Conservation (phyloP, 2,113 vertebrate genomes). For the Phyllopteryx taeniolatus region DNA sequence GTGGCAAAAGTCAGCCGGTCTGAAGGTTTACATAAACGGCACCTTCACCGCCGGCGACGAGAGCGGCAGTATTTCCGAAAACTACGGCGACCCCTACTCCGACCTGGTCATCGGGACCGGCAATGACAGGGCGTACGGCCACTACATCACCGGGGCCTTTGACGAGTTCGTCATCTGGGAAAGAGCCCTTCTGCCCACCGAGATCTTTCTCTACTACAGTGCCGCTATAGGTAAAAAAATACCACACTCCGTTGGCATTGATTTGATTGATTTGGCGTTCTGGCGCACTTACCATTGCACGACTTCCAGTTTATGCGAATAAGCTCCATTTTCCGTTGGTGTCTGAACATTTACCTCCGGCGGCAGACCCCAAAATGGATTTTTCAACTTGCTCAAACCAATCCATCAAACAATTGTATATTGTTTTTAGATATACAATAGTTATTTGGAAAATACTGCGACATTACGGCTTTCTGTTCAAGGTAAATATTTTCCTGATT, state of each 20-base stretch:
- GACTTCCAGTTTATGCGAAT: too few species aligned
- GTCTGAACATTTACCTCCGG: too few species aligned
- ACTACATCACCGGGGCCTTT: constrained; percentile 78
- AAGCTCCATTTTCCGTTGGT: too few species aligned
- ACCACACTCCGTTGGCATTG: background rate
- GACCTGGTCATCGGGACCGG: constrained; percentile 76
- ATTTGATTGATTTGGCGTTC: too few species aligned
- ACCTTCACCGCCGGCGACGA: constrained; percentile 76
- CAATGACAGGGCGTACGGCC: constrained; percentile 57
- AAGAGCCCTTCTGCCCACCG: constrained; percentile 75
- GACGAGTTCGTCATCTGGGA: constrained; percentile 98
- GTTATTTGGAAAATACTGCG: too few species aligned
- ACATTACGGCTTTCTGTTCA: too few species aligned
- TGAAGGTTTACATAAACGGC: constrained; percentile 90
- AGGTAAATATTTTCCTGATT: too few species aligned
- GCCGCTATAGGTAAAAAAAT: constrained; percentile 81
- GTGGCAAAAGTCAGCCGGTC: constrained; percentile 81
- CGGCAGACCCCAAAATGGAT: too few species aligned
- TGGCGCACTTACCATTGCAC: too few species aligned
- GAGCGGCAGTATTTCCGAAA: constrained; percentile 67
- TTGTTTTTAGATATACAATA: background rate
- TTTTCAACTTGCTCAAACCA: too few species aligned
- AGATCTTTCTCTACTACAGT: constrained; percentile 84
- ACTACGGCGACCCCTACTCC: constrained; percentile 73
- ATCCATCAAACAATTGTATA: background rate